Conservation (phyloP, 2,113 vertebrate genomes). For the Heliornis fulica region DNA sequence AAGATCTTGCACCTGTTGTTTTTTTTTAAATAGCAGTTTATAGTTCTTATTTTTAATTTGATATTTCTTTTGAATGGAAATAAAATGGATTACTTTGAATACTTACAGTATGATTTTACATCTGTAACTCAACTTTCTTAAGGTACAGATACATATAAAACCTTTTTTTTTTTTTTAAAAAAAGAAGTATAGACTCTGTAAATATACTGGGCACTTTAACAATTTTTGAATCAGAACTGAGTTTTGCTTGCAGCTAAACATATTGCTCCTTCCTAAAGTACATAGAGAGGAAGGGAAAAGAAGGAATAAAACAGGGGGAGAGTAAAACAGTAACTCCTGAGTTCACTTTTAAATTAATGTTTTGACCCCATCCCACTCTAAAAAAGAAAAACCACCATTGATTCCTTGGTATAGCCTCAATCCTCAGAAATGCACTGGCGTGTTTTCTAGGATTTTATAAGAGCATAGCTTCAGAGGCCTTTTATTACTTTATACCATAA, state of each 20-base stretch:
- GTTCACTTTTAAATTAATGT: not conserved
- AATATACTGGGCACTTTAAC: not conserved
- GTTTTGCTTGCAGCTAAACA: not conserved
- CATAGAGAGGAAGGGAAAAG: not conserved
- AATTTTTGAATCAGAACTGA: not conserved
- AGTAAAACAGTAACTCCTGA: not conserved
- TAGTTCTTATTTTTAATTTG: not conserved
- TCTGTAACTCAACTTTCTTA: not conserved
- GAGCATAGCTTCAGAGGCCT: not conserved
- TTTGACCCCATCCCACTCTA: not conserved
- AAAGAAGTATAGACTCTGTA: not conserved
- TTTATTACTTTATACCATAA: not conserved
- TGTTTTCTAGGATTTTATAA: not conserved
- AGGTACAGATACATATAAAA: not conserved
- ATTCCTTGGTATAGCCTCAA: not conserved
- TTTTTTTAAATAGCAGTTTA: not conserved
- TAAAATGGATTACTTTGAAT: not conserved
- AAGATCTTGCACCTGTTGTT: not conserved
- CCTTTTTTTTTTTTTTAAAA: not conserved
- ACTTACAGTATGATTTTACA: not conserved
- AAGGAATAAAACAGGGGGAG: not conserved
- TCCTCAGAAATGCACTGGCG: not conserved
- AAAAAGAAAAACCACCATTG: not conserved
- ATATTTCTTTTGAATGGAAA: not conserved
- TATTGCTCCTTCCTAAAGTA: not conserved